phyloP scores from a whole-genome alignment of 2,113 vertebrate species.

The Elephantulus edwardii region DNA sequence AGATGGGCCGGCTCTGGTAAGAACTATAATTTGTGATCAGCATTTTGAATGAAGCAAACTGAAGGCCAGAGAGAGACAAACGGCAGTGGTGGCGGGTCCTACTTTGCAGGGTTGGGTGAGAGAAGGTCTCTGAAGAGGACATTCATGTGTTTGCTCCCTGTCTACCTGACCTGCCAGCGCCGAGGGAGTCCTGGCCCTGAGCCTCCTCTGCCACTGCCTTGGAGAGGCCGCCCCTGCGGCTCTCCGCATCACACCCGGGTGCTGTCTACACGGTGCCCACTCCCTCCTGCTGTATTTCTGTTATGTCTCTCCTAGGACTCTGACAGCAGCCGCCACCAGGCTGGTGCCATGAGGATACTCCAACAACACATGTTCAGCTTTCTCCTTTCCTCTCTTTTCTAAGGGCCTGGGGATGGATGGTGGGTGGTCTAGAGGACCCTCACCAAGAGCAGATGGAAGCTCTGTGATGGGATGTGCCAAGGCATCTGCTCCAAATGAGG shows the following conservation, averaged over 20 bases:
- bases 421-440: not conserved
- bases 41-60: not conserved
- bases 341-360: not conserved
- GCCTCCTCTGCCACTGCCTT: accelerated
- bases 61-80: not conserved
- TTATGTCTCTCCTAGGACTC: not conserved
- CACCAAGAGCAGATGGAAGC: not conserved
- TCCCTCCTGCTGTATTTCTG: not conserved
- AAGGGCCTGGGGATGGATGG: not conserved
- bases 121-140: not conserved
- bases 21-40: too few relatives aligned
- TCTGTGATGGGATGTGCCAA: not conserved
- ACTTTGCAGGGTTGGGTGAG: too few relatives aligned
- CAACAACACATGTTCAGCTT: not conserved
- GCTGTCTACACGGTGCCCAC: not conserved
- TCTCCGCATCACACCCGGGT: not conserved
- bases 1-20: accelerated
- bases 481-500: not conserved
- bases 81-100: too few relatives aligned
- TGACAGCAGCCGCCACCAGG: not conserved
- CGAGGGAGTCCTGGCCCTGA: accelerated
- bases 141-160: not conserved
- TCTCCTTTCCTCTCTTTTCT: not conserved
- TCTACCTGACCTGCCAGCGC: accelerated
- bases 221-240: not conserved